These are phyloP conservation scores for Callipepla californica DNA, from an alignment of 2,113 vertebrate species.

Conservation along the genomic window DNA sequence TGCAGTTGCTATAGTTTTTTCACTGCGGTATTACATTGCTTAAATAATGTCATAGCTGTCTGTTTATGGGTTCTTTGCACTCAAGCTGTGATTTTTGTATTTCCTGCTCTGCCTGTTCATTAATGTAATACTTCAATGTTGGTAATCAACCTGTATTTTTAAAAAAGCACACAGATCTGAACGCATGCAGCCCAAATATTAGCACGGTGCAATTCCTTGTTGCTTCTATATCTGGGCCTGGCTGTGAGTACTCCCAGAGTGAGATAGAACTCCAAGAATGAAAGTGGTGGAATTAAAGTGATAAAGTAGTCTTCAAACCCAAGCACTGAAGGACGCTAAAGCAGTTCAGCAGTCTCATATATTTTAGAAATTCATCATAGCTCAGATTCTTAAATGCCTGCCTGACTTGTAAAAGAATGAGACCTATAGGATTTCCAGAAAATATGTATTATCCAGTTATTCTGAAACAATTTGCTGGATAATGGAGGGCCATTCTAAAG, in stretches of 20 bases:
- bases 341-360: neutral
- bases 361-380: conserved; percentile 20
- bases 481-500: neutral
- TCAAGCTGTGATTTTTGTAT: neutral
- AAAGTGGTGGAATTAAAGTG: neutral
- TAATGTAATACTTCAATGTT: neutral
- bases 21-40: neutral
- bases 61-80: neutral
- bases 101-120: neutral
- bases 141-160: neutral
- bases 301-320: conserved; percentile 8
- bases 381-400: neutral
- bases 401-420: conserved; percentile 30
- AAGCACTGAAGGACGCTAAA: neutral
- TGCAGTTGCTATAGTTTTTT: neutral
- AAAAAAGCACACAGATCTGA: neutral
- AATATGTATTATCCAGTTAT: neutral
- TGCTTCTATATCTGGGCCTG: neutral
- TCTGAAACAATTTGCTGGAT: neutral
- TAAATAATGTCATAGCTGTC: neutral
- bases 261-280: neutral
- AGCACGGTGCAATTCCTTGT: neutral
- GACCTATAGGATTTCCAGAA: conserved; percentile 9
- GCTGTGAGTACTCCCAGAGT: neutral
- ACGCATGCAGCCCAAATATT: neutral